A percentile compares a stretch with the other conserved stretches of the same genome.
These are phyloP conservation scores for Peucedramus taeniatus DNA, from an alignment of 2,113 vertebrate genomes.

Conservation along the genomic window DNA sequence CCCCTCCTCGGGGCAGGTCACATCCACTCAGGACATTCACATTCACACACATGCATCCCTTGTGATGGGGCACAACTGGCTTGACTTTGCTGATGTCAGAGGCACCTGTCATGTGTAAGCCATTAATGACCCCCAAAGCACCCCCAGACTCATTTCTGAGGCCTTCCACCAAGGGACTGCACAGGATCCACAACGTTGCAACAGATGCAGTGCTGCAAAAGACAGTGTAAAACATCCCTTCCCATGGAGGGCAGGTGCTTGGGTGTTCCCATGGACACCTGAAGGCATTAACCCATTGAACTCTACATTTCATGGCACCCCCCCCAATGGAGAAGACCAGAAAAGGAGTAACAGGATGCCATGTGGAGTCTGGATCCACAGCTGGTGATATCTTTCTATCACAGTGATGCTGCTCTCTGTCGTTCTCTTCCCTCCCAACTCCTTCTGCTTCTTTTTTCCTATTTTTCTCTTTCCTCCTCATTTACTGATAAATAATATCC, in stretches of 20 bases:
- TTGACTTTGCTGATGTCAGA: neutral
- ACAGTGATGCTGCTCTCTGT: neutral
- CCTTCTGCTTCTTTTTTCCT: neutral
- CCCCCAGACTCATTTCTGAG: neutral
- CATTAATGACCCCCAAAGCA: neutral
- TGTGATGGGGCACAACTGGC: neutral
- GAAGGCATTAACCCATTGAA: neutral
- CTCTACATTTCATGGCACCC: fast-evolving
- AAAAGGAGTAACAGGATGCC: fast-evolving
- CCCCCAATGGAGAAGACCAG: neutral
- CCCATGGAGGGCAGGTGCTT: neutral
- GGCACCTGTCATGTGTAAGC: neutral
- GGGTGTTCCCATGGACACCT: neutral
- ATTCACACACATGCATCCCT: no score
- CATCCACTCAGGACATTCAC: neutral
- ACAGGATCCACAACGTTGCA: neutral
- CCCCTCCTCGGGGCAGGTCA: neutral
- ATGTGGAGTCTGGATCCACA: fast-evolving
- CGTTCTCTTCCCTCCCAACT: neutral
- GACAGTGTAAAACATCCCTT: neutral
- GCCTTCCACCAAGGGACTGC: neutral
- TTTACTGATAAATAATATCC: neutral
- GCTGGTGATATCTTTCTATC: neutral
- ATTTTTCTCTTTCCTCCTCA: neutral
- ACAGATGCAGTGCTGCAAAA: neutral